Conservation (phyloP, 1,140 invertebrate genomes). For the Leptonema lineaticorne region DNA sequence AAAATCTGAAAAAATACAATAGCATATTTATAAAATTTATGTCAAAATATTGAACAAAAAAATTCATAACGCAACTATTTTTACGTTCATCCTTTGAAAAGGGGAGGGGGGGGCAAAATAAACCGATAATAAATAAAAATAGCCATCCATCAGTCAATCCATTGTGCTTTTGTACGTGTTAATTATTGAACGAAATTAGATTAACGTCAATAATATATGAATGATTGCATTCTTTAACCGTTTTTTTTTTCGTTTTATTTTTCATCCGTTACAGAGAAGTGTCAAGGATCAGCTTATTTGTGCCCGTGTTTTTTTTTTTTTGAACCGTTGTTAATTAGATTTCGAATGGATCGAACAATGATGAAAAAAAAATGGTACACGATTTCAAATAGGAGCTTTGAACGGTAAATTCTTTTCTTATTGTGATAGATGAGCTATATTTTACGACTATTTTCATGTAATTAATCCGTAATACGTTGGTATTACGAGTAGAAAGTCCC, state of each 20-base stretch:
- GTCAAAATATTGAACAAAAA: no score
- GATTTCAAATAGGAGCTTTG: not conserved
- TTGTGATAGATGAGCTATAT: not conserved
- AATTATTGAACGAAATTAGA: not conserved
- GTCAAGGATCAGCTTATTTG: conserved; percentile 8
- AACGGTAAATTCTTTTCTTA: not conserved
- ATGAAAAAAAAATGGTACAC: not conserved
- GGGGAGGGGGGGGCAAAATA: no score
- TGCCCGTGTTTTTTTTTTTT: no score
- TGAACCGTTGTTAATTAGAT: conserved; percentile 1
- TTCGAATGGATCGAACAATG: not conserved
- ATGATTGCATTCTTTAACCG: not conserved
- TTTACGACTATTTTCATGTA: not conserved
- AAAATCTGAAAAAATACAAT: no score
- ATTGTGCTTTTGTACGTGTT: not conserved
- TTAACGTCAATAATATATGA: not conserved
- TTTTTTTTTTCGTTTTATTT: not conserved
- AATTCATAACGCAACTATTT: no score
- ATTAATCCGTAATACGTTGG: no score
- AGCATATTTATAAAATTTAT: no score
- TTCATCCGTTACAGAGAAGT: no score
- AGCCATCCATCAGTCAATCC: conserved; percentile 2
- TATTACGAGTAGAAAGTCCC: no score
- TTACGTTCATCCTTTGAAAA: no score
- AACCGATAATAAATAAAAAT: not conserved